Base-by-base conservation (phyloP, 2,888 invertebrate genomes). In the Petrophora chlorosata region DNA sequence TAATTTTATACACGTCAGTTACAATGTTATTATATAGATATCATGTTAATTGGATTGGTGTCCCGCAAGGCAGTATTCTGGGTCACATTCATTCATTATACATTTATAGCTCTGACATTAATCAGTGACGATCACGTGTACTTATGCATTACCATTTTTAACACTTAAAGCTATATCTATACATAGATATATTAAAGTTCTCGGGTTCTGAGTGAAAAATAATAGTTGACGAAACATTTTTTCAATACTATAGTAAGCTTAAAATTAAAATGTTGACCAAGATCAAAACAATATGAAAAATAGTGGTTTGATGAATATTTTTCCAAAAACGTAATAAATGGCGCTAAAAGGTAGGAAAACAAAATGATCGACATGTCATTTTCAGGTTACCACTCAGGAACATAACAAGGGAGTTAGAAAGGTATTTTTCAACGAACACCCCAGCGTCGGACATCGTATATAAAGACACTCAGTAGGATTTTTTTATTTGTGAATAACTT, bases 81-180 rank as follows among this genome's bases (percentile, higher is more conserved):
- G 68, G 65, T 67, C 67, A 63, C 66, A 61, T 49, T 58, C 74
- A 51, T 70, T 73, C 56, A 64, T 57, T 51, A 66, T 61, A 63
- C 58, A 68, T 59, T 67, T 53, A 61, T 39, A 45, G 30, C 17
- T 15, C 22, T 39, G 28, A 57, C 26, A 47, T 53, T 52, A 57
- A 55, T 62, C 59, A 46, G 57, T 63, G 63, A 34, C 44, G 28
- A 56, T 4, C 70, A 72, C 73, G 80, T 85, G 80, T 83, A 75
- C 73, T 79, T 35, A 82, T 74, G 82, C 77, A 67, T 75, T 80
- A 76, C 73, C 68, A 76, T 75, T 74, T 73, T 72, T 73, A 83
- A 90, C 89, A 90, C 87, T 88, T 88, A 90, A 89, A 90, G 89
- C 90, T 90, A 88, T 82, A 86, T 41, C 88, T 88, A 86, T 80